A percentile compares a stretch with the other conserved stretches of the same genome.
These are phyloP conservation scores for Magallana angulata DNA, from an alignment of 1,140 invertebrate genomes.

Conservation along the genomic window DNA sequence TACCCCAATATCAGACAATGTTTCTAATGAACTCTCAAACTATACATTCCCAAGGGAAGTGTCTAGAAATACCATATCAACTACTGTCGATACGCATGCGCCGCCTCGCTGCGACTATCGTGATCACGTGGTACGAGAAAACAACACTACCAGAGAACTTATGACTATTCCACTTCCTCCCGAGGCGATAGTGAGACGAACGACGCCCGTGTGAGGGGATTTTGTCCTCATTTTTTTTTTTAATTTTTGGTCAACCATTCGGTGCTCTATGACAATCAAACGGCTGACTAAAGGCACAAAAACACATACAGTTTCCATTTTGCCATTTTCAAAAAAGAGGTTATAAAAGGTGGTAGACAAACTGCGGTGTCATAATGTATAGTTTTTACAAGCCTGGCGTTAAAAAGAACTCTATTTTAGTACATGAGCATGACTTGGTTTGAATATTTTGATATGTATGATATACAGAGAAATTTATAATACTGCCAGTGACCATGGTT, in stretches of 20 bases:
- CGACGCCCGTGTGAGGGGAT: slow-evolving; percentile 47
- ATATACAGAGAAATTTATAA: background rate
- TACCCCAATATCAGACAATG: slow-evolving; percentile 76
- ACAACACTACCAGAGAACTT: slow-evolving; percentile 41
- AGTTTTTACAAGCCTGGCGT: background rate
- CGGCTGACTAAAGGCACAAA: slow-evolving; percentile 28
- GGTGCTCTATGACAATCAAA: slow-evolving; percentile 35
- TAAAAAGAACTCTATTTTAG: slow-evolving; percentile 19
- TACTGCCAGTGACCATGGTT: background rate
- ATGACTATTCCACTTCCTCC: slow-evolving; percentile 55
- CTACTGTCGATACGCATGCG: slow-evolving; percentile 75
- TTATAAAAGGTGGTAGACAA: background rate
- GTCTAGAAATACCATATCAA: slow-evolving; percentile 77
- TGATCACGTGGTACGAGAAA: slow-evolving; percentile 49
- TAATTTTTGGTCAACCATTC: slow-evolving; percentile 10
- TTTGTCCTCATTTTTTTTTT: background rate
- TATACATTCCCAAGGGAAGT: slow-evolving; percentile 74
- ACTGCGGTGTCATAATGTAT: background rate
- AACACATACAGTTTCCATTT: background rate
- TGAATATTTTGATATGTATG: slow-evolving; percentile 29
- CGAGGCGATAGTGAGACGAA: slow-evolving; percentile 52
- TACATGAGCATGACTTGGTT: slow-evolving; percentile 8
- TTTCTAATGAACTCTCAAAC: slow-evolving; percentile 77
- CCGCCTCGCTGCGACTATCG: slow-evolving; percentile 55
- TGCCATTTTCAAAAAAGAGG: background rate